Evolutionary conservation across 2,113 vertebrate genomes (phyloP).

Genomic region (Gnathonemus echidnorhynchus): DNA sequence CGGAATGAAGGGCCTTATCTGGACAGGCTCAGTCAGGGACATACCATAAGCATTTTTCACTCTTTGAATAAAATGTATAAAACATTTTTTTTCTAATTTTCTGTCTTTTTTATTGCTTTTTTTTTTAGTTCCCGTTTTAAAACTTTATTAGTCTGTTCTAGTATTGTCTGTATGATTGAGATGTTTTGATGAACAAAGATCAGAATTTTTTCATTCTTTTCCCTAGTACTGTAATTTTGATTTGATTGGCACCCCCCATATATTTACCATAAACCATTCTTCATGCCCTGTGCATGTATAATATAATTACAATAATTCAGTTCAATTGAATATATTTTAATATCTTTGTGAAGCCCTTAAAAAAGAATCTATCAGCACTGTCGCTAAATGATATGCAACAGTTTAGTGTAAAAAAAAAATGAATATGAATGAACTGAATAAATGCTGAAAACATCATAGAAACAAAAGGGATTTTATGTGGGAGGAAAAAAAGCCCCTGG

Average conservation of each 20-base stretch:
- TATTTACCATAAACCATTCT: neutral
- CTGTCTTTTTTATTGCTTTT: neutral
- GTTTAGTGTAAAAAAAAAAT: neutral
- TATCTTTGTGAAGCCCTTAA: neutral
- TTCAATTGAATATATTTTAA: neutral
- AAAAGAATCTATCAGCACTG: neutral
- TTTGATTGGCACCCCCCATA: neutral
- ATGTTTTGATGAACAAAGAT: neutral
- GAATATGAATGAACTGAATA: neutral
- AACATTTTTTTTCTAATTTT: neutral
- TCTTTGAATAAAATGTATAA: neutral
- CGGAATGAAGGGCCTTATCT: neutral
- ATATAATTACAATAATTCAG: neutral
- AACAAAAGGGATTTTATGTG: neutral
- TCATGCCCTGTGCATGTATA: neutral
- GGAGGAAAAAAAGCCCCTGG: neutral
- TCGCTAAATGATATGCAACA: neutral
- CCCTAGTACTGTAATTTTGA: neutral
- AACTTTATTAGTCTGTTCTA: neutral
- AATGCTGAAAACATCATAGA: neutral
- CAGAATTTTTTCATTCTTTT: neutral
- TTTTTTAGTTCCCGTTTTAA: neutral
- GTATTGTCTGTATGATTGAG: neutral
- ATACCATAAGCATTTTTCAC: neutral
- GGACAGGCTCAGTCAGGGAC: too few species aligned